These are phyloP conservation scores for Sardina pilchardus DNA, from an alignment of 2,113 vertebrate species.

Conservation along the genomic window DNA sequence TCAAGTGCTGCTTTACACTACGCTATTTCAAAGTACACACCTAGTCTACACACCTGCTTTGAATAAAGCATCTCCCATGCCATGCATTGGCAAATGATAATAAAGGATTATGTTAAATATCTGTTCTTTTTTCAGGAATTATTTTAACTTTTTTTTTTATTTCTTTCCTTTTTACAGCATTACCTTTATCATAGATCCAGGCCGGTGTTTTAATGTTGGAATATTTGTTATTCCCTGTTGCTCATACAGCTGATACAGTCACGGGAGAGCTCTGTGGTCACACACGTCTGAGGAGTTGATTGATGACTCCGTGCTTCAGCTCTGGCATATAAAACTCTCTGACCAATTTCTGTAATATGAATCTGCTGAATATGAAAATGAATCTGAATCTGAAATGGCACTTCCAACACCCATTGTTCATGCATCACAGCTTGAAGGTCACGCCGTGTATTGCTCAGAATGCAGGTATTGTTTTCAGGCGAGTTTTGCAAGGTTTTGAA, in stretches of 20 bases:
- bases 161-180: background rate
- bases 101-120: background rate
- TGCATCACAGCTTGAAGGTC: conserved; percentile 9
- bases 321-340: conserved; percentile 18
- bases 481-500: background rate
- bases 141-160: conserved; percentile 40
- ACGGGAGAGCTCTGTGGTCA: background rate
- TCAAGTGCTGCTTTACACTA: background rate
- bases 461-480: background rate
- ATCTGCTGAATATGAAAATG: conserved; percentile 20
- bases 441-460: background rate
- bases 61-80: background rate
- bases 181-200: conserved; percentile 45
- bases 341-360: conserved; percentile 12
- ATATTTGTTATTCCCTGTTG: background rate
- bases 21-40: background rate
- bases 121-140: background rate
- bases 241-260: background rate
- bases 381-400: conserved; percentile 7
- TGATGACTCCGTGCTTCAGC: background rate
- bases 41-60: background rate
- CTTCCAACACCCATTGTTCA: conserved; percentile 4
- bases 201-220: conserved; percentile 21
- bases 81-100: too few relatives aligned
- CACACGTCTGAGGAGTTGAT: background rate